Evolutionary conservation across 2,113 vertebrate genomes (phyloP).

Genomic region (Tachuris rubrigastra): DNA sequence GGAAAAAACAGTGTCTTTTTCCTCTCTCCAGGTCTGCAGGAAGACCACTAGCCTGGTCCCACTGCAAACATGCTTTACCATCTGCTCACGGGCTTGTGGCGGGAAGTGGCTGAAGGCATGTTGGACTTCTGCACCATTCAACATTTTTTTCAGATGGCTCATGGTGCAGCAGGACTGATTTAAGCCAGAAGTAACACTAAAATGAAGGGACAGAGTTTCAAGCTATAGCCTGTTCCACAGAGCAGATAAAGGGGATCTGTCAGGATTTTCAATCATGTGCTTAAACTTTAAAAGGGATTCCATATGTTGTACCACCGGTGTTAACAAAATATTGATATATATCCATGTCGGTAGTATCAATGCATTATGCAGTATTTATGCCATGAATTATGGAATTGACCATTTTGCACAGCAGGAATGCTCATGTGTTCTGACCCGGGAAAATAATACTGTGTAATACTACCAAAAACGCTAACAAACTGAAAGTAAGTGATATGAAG

Average conservation of each 20-base stretch:
- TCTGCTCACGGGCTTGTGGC: not conserved
- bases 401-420: not conserved
- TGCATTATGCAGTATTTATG: not conserved
- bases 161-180: not conserved
- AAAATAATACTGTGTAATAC: not conserved
- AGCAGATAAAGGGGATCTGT: constrained; percentile 4
- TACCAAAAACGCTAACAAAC: not conserved
- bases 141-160: constrained; percentile 42
- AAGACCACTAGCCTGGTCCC: not conserved
- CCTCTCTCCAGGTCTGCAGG: not conserved
- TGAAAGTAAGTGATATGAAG: not conserved
- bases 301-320: not conserved
- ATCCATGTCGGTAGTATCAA: not conserved
- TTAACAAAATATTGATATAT: not conserved
- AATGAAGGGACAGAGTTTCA: constrained; percentile 19
- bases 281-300: constrained; percentile 51
- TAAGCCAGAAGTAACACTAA: constrained; percentile 56
- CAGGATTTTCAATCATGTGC: constrained; percentile 50
- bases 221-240: constrained; percentile 10
- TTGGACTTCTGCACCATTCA: constrained; percentile 34
- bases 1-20: not conserved
- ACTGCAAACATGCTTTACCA: not conserved
- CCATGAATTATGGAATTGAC: not conserved
- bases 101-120: not conserved
- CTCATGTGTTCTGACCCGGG: not conserved